phyloP scores from a whole-genome alignment of 2,113 vertebrate genomes.

The Empidonax traillii region DNA sequence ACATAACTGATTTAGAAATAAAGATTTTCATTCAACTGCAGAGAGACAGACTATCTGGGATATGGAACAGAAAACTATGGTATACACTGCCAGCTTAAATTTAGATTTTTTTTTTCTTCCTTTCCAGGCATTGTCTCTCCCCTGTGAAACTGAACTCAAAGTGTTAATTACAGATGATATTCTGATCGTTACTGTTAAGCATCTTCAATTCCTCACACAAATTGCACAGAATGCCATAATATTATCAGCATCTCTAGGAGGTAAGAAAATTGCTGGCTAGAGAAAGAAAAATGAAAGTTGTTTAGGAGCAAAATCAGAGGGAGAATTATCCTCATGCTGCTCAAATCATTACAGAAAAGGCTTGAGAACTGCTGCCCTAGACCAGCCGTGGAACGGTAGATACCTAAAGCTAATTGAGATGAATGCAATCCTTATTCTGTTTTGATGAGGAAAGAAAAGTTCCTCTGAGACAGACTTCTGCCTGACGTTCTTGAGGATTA shows the following conservation, averaged over 20 bases:
- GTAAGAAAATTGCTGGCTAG: background rate
- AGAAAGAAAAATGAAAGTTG: background rate
- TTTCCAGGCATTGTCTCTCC: background rate
- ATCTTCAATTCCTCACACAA: background rate
- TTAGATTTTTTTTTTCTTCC: background rate
- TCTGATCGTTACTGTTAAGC: background rate
- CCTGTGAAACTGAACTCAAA: background rate
- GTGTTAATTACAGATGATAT: background rate
- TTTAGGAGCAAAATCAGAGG: background rate
- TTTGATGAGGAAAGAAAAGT: background rate
- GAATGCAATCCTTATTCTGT: background rate
- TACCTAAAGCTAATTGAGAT: background rate
- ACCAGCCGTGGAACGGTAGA: background rate
- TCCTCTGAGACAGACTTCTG: background rate
- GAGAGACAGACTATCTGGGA: background rate
- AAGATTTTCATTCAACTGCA: background rate
- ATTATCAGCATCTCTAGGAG: background rate
- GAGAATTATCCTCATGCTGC: background rate
- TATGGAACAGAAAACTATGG: background rate
- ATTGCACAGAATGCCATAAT: background rate
- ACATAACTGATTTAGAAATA: background rate
- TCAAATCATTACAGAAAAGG: background rate
- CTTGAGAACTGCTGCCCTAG: background rate
- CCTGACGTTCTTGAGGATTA: background rate
- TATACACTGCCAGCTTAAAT: background rate